Base-by-base conservation (phyloP, 1,140 invertebrate genomes). In the Brachystomella parvula region DNA sequence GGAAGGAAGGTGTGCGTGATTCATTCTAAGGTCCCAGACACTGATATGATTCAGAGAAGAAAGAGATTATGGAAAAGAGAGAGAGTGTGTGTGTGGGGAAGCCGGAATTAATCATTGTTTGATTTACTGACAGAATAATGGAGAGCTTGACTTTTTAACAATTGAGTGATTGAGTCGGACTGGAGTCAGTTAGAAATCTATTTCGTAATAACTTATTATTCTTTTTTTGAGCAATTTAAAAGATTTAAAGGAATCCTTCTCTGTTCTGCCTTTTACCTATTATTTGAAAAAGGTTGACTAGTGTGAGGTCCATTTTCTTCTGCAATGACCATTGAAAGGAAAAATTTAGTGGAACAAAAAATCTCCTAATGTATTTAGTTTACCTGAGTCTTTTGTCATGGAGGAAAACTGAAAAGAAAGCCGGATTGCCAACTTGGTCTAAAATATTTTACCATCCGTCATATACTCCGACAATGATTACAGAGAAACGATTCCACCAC, bases 401-500 rank as follows among this genome's bases (percentile, higher is more conserved):
- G n/a, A n/a, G 39, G 39, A 44, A 9, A 9, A 9, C n/a, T 24
- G 49, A 39, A 39, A 53, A 53, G 49, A 24, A 62, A 35, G 39
- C 61, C 32, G 53, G 32, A 60, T 64, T 68, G 49, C 67, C 63
- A 69, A 63, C 63, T 69, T 30, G 65, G 30, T 58, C 31, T 64
- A 59, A 69, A 69, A 65, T 62, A 69, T 69, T 69, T 65, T 69
- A 59, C 49, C 49, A 53, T 53, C 49, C 49, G 63, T 65, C 60
- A 65, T 56, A 53, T 21, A 35, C 29, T 59, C 67, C 58, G 67
- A 69, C 67, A 63, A 35, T 71, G 69, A 71, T 71, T 71, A 67
- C 64, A 68, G 66, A 63, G 60, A 67, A 66, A 64, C 44, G 60
- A 60, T 61, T 53, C 24, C 24, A 53, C 9, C 24, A 12, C 63